Conservation (phyloP, 2,888 invertebrate species). For the Protonemura montana region DNA sequence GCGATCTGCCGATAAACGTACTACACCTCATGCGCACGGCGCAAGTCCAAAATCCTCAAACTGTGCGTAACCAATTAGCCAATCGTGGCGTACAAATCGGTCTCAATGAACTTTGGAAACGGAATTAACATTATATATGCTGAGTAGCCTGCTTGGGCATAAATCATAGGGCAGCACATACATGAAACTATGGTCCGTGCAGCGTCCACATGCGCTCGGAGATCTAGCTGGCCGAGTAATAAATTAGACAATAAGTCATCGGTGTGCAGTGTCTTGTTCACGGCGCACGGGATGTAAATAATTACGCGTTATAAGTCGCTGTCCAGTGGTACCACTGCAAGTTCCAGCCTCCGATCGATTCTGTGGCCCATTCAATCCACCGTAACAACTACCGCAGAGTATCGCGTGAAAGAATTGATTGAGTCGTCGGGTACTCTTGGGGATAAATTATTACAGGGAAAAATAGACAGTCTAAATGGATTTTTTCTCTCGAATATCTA, state of each 20-base stretch:
- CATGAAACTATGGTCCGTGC: background rate
- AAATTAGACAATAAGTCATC: conserved; percentile 12
- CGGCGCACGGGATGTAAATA: background rate
- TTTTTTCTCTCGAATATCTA: background rate
- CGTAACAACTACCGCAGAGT: background rate
- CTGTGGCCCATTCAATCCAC: background rate
- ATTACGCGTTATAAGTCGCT: background rate
- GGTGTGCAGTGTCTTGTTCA: background rate
- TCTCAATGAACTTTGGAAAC: conserved; percentile 43
- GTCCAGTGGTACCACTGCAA: background rate
- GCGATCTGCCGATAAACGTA: background rate
- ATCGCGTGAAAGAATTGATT: background rate
- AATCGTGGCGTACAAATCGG: conserved; percentile 44
- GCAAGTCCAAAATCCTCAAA: background rate
- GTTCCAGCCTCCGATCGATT: background rate
- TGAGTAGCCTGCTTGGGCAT: background rate
- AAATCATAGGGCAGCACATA: conserved; percentile 1
- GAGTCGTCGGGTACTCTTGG: background rate
- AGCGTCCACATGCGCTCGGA: background rate
- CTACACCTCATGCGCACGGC: background rate
- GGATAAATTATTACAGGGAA: background rate
- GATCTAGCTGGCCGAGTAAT: background rate
- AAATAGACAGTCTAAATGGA: background rate
- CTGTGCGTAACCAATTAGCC: conserved; percentile 47
- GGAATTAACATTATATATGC: conserved; percentile 34